Conservation (phyloP, 2,888 invertebrate species). For the Scaptomyza reducta region DNA sequence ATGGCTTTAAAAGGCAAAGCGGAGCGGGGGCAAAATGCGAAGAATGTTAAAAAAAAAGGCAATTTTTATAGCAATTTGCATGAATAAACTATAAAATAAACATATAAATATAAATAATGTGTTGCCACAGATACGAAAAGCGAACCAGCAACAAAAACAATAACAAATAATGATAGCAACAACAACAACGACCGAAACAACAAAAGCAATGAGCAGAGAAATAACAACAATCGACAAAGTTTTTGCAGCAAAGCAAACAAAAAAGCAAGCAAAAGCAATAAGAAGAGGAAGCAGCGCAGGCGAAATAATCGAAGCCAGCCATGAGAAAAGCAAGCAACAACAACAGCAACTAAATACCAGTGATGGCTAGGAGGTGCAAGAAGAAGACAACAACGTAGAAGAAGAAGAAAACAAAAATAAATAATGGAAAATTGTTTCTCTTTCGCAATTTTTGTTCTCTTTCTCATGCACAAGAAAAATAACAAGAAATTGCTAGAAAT, state of each 20-base stretch:
- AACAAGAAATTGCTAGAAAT: constrained; percentile 75
- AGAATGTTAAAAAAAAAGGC: constrained; percentile 76
- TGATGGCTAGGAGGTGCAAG: not conserved
- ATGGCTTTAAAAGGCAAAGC: constrained; percentile 56
- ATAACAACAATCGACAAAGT: constrained; percentile 56
- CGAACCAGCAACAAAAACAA: constrained; percentile 20
- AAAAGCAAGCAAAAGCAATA: constrained; percentile 49
- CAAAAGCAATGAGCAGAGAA: constrained; percentile 33
- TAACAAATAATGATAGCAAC: constrained; percentile 28
- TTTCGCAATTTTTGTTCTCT: constrained; percentile 43
- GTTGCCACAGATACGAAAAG: constrained; percentile 69
- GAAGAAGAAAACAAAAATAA: constrained; percentile 65
- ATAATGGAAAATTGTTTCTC: constrained; percentile 79
- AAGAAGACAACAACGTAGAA: constrained; percentile 14
- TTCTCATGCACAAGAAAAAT: constrained; percentile 54
- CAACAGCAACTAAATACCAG: constrained; percentile 41
- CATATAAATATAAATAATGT: constrained; percentile 81
- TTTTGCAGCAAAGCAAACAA: constrained; percentile 57
- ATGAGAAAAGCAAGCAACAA: constrained; percentile 47
- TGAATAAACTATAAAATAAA: constrained; percentile 83
- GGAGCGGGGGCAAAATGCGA: constrained; percentile 29
- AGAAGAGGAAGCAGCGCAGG: constrained; percentile 41
- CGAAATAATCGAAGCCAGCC: constrained; percentile 58
- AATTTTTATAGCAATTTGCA: constrained; percentile 82
- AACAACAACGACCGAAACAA: constrained; percentile 33